These are phyloP conservation scores for Drosophila kuntzei DNA, from an alignment of 2,888 invertebrate genomes.

Conservation along the genomic window DNA sequence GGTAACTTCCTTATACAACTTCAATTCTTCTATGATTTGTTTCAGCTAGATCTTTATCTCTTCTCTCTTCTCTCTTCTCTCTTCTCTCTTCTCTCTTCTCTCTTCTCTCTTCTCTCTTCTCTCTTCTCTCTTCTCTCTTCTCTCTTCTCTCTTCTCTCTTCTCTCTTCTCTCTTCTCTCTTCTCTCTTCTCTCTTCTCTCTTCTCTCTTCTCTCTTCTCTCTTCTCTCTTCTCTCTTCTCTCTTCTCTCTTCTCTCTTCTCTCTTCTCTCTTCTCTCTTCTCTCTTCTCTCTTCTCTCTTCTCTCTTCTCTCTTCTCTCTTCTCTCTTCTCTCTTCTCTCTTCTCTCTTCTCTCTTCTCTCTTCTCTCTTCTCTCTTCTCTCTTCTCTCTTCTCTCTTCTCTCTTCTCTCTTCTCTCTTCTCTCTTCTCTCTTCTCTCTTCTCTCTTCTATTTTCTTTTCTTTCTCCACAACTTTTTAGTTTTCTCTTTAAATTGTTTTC, in stretches of 20 bases:
- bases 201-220: neutral
- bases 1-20: neutral
- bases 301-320: neutral
- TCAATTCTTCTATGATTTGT: too few species aligned
- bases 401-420: neutral
- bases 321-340: neutral
- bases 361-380: neutral
- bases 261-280: neutral
- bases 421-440: neutral
- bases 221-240: neutral
- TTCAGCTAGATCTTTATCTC: too few species aligned
- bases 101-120: neutral
- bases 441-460: neutral
- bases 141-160: neutral
- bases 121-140: neutral
- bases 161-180: neutral
- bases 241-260: neutral
- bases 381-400: neutral
- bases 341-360: neutral
- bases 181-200: neutral
- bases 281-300: neutral
- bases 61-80: neutral
- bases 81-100: neutral
- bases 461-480: too few species aligned
- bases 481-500: neutral